phyloP scores from a whole-genome alignment of 2,888 invertebrate genomes.

The Ryuthela nishihirai region DNA sequence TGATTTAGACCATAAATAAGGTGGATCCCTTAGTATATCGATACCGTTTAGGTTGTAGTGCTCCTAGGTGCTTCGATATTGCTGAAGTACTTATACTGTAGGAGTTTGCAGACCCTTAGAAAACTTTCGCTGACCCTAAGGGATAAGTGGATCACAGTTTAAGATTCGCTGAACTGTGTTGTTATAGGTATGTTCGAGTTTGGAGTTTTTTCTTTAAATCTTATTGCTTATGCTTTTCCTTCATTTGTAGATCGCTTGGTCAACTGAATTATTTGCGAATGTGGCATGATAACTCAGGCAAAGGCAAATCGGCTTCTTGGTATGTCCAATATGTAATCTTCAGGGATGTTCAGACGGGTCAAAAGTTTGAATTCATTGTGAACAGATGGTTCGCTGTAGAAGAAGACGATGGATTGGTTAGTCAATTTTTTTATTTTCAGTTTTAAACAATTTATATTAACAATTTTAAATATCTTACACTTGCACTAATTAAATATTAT shows the following conservation, averaged over 20 bases:
- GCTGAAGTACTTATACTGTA: too few relatives aligned
- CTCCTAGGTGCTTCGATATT: too few relatives aligned
- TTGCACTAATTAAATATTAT: background rate
- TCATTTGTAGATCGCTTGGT: constrained; percentile 51
- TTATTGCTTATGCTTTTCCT: background rate
- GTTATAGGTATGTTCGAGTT: too few relatives aligned
- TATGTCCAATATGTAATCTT: constrained; percentile 53
- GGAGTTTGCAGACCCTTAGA: too few relatives aligned
- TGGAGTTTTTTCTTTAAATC: too few relatives aligned
- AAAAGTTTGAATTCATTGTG: constrained; percentile 51
- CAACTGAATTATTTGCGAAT: constrained; percentile 52
- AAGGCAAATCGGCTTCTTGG: constrained; percentile 53
- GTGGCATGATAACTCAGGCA: constrained; percentile 56
- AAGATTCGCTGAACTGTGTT: too few relatives aligned
- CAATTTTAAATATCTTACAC: background rate
- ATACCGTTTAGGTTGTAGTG: too few relatives aligned
- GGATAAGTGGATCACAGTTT: too few relatives aligned
- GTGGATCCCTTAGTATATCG: too few relatives aligned
- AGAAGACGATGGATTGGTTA: constrained; percentile 55
- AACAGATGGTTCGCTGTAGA: constrained; percentile 56
- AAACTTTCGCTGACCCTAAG: too few relatives aligned
- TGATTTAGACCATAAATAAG: too few relatives aligned
- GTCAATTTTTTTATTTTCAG: constrained; percentile 4
- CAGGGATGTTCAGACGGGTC: constrained; percentile 53
- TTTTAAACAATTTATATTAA: background rate